A percentile compares a stretch with the other conserved stretches of the same genome.
phyloP scores from a whole-genome alignment of 2,113 vertebrate genomes.

The Nothocercus nigrocapillus region DNA sequence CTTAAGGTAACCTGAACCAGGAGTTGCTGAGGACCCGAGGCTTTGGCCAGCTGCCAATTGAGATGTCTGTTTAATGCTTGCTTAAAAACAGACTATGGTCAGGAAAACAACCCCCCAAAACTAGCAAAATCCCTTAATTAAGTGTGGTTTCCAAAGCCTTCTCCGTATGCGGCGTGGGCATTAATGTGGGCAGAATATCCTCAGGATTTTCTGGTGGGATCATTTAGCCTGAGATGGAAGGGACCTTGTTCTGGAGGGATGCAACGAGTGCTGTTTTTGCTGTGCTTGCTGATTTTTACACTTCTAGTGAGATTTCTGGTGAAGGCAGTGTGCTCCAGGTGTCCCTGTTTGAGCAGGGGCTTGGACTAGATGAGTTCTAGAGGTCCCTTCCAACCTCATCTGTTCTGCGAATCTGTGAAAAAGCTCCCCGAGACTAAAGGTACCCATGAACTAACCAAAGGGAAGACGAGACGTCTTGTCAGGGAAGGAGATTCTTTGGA shows the following conservation, averaged over 20 bases:
- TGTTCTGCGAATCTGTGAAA: not conserved
- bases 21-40: not conserved
- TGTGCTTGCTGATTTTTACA: not conserved
- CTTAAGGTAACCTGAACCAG: not conserved
- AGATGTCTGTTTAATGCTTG: slow-evolving; percentile 14
- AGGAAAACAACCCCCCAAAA: not conserved
- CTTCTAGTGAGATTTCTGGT: not conserved
- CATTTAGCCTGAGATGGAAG: slow-evolving; percentile 5
- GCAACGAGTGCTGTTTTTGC: not conserved
- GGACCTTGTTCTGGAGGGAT: not conserved
- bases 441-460: not conserved
- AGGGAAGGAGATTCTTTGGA: not conserved
- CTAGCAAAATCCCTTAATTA: not conserved
- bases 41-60: not conserved
- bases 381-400: too few species aligned
- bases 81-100: not conserved
- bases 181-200: not conserved
- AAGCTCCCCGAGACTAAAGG: not conserved
- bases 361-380: too few species aligned
- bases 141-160: not conserved
- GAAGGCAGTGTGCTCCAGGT: not conserved
- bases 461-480: not conserved
- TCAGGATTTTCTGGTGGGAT: not conserved
- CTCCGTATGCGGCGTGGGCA: not conserved
- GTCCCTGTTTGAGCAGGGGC: too few species aligned